Evolutionary conservation across 2,113 vertebrate species (phyloP), one percentile per base, ranked within the genome.

Genomic region (Columba livia): DNA sequence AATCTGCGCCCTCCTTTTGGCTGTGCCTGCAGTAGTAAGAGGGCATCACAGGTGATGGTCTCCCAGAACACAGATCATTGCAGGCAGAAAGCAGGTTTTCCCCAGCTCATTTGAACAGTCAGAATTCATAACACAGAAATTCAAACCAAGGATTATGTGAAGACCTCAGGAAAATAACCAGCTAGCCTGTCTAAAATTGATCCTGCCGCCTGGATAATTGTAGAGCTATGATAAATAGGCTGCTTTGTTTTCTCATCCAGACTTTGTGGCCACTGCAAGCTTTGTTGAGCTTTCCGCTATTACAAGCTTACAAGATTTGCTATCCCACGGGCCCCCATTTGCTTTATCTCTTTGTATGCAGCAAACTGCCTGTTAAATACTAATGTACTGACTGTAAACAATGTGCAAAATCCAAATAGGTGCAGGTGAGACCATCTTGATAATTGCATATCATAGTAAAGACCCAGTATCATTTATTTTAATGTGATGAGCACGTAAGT

Each of bases 151-250:
- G 74, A 94, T 93, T 95, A 94, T 13, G 70, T 34, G 79, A 91
- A 93, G 50, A 88, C 53, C 54, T 51, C 84, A 83, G 79, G 74
- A 95, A 95, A 96, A 95, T 79, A 93, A 93, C 71, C 72, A 87
- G 60, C 73, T 81, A 94, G 58, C 9, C 83, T 32, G 3, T 79
- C 80, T 93, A 75, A 95, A 93, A 92, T 66, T 83, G 91, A 90
- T 73, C 64, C 88, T 73, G 84, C 72, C 74, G 64, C 36, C 32
- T 51, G 18, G 61, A 65, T 90, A 94, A 92, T 38, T 80, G 60
- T 15, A 57, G 75, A 50, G 53, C 29, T 85, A 32, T 47, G 90
- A 96, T 58, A 84, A 88, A 92, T 29, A 89, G 72, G 60, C 32
- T 87, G 48, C 75, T 90, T 92, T 77, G 62, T 89, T 93, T 94